Conservation (phyloP, 2,888 invertebrate species). For the Tupiocoris notatus region DNA sequence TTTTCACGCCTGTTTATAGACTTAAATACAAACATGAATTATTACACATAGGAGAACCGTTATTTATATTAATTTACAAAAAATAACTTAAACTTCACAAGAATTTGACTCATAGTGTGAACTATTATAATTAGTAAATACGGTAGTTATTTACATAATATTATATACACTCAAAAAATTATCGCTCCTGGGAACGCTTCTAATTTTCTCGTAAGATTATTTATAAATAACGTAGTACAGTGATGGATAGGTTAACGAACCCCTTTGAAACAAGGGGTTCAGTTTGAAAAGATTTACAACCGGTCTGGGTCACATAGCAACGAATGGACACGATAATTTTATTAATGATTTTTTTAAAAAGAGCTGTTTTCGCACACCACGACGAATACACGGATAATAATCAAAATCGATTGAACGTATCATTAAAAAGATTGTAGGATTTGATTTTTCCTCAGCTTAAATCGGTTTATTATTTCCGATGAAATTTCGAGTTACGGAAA, state of each 20-base stretch:
- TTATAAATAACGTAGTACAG: slow-evolving; percentile 31
- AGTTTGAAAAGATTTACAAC: slow-evolving; percentile 12
- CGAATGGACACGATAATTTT: slow-evolving; percentile 24
- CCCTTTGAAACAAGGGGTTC: slow-evolving; percentile 6
- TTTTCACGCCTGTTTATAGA: slow-evolving; percentile 43
- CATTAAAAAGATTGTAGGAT: no score
- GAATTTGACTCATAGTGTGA: slow-evolving; percentile 35
- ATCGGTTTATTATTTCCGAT: no score
- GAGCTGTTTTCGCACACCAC: no score
- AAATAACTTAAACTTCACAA: slow-evolving; percentile 41
- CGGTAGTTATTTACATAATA: slow-evolving; percentile 25
- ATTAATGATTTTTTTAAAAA: no score
- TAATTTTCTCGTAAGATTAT: slow-evolving; percentile 18
- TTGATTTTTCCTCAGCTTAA: no score
- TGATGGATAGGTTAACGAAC: slow-evolving; percentile 26
- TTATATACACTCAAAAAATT: slow-evolving; percentile 29
- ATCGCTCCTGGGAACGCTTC: slow-evolving; percentile 7
- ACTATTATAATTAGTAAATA: slow-evolving; percentile 7
- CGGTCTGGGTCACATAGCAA: slow-evolving; percentile 21
- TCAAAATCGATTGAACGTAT: no score
- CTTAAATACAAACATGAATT: slow-evolving; percentile 42
- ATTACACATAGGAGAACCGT: slow-evolving; percentile 32
- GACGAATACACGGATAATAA: no score
- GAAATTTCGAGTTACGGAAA: no score
- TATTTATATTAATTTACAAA: slow-evolving; percentile 40